A percentile compares a stretch with the other conserved stretches of the same genome.
These are phyloP conservation scores for Tamias sibiricus DNA, from an alignment of 2,113 vertebrate genomes.

Conservation along the genomic window DNA sequence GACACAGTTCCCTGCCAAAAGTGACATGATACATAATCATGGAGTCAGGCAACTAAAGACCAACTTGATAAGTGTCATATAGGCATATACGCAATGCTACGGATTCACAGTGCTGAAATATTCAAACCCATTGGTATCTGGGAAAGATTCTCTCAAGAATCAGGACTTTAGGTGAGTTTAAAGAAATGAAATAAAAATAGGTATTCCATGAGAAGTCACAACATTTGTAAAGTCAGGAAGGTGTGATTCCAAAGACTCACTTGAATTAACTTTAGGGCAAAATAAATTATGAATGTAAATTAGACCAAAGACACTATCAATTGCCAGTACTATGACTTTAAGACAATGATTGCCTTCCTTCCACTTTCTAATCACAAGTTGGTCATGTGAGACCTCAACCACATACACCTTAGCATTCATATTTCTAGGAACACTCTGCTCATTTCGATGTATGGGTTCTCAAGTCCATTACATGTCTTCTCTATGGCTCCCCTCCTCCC, in stretches of 20 bases:
- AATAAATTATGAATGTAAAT: neutral
- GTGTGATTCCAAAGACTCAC: neutral
- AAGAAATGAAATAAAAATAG: neutral
- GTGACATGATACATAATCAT: neutral
- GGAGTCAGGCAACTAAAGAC: neutral
- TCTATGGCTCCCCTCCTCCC: neutral
- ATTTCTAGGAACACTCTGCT: neutral
- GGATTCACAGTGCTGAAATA: neutral
- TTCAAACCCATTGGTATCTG: neutral
- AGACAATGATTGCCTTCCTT: neutral
- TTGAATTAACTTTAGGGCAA: neutral
- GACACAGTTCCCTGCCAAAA: neutral
- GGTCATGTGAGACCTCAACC: neutral
- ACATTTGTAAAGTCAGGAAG: neutral
- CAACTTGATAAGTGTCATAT: neutral
- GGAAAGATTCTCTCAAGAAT: neutral
- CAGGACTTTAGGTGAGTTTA: neutral
- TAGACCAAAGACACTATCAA: neutral
- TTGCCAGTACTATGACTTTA: neutral
- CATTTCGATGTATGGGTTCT: neutral
- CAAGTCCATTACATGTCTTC: neutral
- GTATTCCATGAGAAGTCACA: neutral
- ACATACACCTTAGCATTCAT: neutral
- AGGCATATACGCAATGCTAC: neutral
- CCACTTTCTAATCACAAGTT: neutral